Conservation (phyloP, 35 echinoderm and acorn worm species). For the Acanthaster planci region DNA sequence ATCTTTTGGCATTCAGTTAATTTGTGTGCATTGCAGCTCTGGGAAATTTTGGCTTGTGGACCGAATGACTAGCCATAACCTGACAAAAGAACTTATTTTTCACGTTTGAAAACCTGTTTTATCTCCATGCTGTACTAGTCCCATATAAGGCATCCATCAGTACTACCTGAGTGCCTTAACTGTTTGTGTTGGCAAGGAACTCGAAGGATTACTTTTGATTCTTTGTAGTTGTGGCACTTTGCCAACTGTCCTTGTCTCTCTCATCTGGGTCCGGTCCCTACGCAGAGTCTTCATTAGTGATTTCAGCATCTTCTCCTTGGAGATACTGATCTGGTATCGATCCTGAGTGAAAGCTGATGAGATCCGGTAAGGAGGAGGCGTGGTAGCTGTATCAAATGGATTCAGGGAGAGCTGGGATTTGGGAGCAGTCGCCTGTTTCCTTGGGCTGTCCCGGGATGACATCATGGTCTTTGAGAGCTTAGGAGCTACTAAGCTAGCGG, state of each 20-base stretch:
- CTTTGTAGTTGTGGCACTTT: slow-evolving; percentile 8
- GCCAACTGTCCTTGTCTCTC: slow-evolving; percentile 1
- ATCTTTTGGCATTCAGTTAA: too few relatives aligned
- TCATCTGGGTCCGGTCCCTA: slow-evolving; percentile 60
- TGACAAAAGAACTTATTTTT: too few relatives aligned
- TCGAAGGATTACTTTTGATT: background rate
- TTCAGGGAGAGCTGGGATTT: slow-evolving; percentile 28
- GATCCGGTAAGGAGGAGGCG: slow-evolving; percentile 69
- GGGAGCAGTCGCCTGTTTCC: slow-evolving; percentile 10
- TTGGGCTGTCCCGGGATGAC: slow-evolving; percentile 7
- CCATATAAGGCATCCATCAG: background rate
- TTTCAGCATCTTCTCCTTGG: slow-evolving; percentile 64
- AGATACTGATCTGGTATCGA: slow-evolving; percentile 55
- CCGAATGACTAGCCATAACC: too few relatives aligned
- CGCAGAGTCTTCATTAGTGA: slow-evolving; percentile 64
- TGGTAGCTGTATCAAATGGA: slow-evolving; percentile 46
- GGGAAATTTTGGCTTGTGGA: too few relatives aligned
- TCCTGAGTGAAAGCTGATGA: slow-evolving; percentile 60
- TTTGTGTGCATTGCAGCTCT: too few relatives aligned
- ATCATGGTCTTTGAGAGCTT: slow-evolving; percentile 71
- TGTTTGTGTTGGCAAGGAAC: background rate
- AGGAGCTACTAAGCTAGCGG: slow-evolving; percentile 71
- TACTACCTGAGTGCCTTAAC: background rate
- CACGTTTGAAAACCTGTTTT: too few relatives aligned
- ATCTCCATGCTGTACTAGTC: too few relatives aligned